Evolutionary conservation across 2,113 vertebrate species (phyloP).

Genomic region (Rhinoptilus africanus): DNA sequence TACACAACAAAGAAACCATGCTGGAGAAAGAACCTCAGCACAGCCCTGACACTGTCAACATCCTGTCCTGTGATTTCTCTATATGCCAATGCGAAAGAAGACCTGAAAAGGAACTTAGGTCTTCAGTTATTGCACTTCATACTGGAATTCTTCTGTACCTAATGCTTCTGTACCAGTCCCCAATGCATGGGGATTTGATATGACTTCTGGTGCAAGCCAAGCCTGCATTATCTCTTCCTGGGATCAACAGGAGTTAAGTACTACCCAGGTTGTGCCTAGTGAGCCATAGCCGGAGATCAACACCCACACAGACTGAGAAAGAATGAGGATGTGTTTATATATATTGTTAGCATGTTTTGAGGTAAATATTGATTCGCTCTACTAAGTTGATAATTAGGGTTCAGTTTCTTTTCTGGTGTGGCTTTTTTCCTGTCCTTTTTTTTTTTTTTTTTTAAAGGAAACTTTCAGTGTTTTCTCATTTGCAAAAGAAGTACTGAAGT

Average conservation of each 20-base stretch:
- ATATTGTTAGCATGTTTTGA: conserved; percentile 17
- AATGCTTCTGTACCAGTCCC: not conserved
- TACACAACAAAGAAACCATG: not conserved
- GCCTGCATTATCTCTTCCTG: not conserved
- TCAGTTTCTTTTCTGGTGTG: not conserved
- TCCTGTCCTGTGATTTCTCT: not conserved
- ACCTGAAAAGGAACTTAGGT: not conserved
- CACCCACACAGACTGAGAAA: not conserved
- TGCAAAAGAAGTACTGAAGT: not conserved
- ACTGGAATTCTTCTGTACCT: not conserved
- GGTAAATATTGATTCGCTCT: conserved; percentile 38
- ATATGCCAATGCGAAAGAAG: not conserved
- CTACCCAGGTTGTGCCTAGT: not conserved
- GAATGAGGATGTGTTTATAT: conserved; percentile 21
- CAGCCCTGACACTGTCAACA: not conserved
- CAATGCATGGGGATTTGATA: not conserved
- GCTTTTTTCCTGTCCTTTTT: not conserved
- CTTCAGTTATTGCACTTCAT: not conserved
- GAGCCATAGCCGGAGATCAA: not conserved
- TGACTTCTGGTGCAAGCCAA: not conserved
- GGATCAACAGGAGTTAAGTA: not conserved
- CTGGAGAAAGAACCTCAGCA: not conserved
- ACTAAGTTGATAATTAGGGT: not conserved
- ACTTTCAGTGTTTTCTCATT: not conserved
- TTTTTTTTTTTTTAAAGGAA: not conserved